Evolutionary conservation across 2,113 vertebrate genomes (phyloP).

Genomic region (Megaceryle maxima): DNA sequence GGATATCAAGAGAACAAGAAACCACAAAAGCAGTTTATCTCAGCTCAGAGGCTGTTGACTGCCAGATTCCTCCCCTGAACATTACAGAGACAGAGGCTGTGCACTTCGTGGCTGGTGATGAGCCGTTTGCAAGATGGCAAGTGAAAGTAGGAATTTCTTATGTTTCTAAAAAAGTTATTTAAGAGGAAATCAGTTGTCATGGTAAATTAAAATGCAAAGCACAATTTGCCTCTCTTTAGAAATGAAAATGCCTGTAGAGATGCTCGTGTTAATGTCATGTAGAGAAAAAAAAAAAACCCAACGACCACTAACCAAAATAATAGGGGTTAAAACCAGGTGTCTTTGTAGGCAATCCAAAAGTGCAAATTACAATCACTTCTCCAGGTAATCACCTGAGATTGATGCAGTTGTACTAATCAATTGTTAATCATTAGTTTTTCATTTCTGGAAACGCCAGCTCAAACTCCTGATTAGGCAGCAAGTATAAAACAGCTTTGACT

Average conservation of each 20-base stretch:
- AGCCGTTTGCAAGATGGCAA: slow-evolving; percentile 82
- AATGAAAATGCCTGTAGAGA: not conserved
- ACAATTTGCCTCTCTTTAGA: not conserved
- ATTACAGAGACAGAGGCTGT: slow-evolving; percentile 57
- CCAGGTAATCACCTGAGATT: slow-evolving; percentile 10
- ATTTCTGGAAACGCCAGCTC: not conserved
- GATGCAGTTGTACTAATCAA: slow-evolving; percentile 21
- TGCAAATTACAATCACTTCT: slow-evolving; percentile 32
- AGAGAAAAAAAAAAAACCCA: not conserved
- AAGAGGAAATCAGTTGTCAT: not conserved
- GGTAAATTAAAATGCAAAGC: slow-evolving; percentile 52
- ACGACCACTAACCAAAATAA: not conserved
- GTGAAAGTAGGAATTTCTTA: slow-evolving; percentile 76
- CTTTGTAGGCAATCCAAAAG: not conserved
- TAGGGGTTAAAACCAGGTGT: not conserved
- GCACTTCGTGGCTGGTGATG: slow-evolving; percentile 73
- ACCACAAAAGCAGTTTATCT: slow-evolving; percentile 80
- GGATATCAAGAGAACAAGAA: slow-evolving; percentile 75
- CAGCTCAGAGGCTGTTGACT: slow-evolving; percentile 79
- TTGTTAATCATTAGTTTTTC: slow-evolving; percentile 20
- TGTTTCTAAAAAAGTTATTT: slow-evolving; percentile 3
- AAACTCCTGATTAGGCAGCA: not conserved
- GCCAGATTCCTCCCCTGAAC: slow-evolving; percentile 74
- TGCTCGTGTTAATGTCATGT: not conserved
- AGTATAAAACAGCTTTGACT: not conserved